phyloP scores from a whole-genome alignment of 2,888 invertebrate species.

The Melinaea menophilus region DNA sequence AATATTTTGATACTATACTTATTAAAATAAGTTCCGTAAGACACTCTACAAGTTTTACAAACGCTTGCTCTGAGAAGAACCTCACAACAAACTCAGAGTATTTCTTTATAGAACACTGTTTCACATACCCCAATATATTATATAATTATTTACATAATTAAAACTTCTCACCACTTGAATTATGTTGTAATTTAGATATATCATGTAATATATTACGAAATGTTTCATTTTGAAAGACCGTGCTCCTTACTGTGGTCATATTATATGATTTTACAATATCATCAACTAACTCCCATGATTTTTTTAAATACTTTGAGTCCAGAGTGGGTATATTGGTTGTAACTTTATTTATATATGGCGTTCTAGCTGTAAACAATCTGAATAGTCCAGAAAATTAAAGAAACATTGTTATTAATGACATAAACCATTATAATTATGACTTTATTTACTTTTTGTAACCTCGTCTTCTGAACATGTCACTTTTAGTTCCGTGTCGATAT shows the following conservation, averaged over 20 bases:
- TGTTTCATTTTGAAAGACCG: constrained; percentile 15
- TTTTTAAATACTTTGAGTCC: constrained; percentile 8
- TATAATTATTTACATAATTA: neutral
- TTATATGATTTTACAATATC: constrained; percentile 44
- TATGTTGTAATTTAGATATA: constrained; percentile 33
- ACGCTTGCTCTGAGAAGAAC: no score
- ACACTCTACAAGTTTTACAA: no score
- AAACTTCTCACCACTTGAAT: constrained; percentile 44
- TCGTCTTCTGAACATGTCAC: constrained; percentile 18
- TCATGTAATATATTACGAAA: constrained; percentile 16
- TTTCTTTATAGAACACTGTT: no score
- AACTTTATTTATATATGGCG: neutral
- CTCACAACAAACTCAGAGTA: no score
- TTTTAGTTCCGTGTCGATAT: constrained; percentile 41
- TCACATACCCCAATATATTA: no score
- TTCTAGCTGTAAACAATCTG: constrained; percentile 11
- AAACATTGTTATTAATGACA: no score
- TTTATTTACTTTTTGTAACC: neutral
- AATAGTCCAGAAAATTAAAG: neutral
- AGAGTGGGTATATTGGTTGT: constrained; percentile 1
- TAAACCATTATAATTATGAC: neutral
- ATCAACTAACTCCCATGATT: constrained; percentile 36
- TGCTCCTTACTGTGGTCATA: constrained; percentile 33
- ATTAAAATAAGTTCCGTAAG: no score
- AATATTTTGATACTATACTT: no score